These are phyloP conservation scores for Xanthorhoe designata DNA, from an alignment of 2,888 invertebrate genomes.

Conservation along the genomic window DNA sequence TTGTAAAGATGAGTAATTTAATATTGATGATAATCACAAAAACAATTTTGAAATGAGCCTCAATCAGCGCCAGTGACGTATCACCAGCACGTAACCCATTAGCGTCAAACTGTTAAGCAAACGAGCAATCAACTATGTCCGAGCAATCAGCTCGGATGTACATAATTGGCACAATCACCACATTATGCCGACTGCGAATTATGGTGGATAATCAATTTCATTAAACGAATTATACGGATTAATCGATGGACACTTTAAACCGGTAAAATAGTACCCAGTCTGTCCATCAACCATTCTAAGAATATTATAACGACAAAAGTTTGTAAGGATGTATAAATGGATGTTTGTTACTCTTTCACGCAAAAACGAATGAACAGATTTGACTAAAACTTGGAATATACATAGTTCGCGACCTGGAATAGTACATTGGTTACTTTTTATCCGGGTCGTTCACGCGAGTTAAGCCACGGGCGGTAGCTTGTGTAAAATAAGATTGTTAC, in stretches of 20 bases:
- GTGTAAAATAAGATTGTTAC: no score
- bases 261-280: neutral
- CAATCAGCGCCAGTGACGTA: constrained; percentile 34
- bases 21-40: neutral
- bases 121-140: constrained; percentile 29
- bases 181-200: constrained; percentile 21
- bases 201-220: constrained; percentile 13
- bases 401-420: no score
- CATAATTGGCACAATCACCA: constrained; percentile 41
- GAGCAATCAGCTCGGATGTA: constrained; percentile 36
- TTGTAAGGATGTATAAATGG: no score
- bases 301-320: no score
- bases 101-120: constrained; percentile 34
- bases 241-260: neutral
- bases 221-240: constrained; percentile 11
- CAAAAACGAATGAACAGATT: no score
- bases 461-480: no score
- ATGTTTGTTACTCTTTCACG: no score
- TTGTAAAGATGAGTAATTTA: neutral
- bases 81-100: constrained; percentile 28
- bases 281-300: neutral
- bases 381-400: no score
- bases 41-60: constrained; percentile 6
- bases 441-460: no score
- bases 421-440: no score